Percentiles rank a stretch among this genome's conserved stretches.
Evolutionary conservation across 1,140 invertebrate genomes (phyloP).

Genomic region (Nymphalis io): DNA sequence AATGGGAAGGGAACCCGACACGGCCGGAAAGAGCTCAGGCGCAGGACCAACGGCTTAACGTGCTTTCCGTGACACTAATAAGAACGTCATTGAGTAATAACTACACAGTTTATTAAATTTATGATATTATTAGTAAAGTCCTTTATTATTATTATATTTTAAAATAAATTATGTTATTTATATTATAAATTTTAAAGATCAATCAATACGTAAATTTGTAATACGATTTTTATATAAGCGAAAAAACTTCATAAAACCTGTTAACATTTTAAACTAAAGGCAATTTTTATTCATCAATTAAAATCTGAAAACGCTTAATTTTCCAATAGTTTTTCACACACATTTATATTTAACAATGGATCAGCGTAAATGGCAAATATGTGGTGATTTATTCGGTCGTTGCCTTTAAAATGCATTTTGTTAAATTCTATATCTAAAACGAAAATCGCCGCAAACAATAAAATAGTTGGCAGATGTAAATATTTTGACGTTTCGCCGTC

Average conservation of each 20-base stretch:
- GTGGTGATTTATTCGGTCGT: constrained; percentile 4
- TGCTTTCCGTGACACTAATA: no score
- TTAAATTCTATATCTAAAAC: constrained; percentile 24
- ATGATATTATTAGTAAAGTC: no score
- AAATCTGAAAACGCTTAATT: constrained; percentile 15
- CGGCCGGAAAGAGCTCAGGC: no score
- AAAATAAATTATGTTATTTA: no score
- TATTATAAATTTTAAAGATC: no score
- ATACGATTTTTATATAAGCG: no score
- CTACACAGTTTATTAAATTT: no score
- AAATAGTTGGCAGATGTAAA: constrained; percentile 14
- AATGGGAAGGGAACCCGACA: no score
- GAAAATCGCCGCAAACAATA: constrained; percentile 22
- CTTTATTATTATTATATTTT: no score
- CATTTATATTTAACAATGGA: constrained; percentile 9
- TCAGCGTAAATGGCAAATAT: neutral
- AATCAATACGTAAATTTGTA: no score
- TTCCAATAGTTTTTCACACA: neutral
- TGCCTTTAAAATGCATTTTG: constrained; percentile 3
- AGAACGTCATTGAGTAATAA: no score
- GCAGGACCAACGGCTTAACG: no score
- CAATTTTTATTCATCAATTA: constrained; percentile 7
- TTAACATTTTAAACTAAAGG: constrained; percentile 1
- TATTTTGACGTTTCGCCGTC: constrained; percentile 8
- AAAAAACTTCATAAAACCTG: constrained; percentile 1